Evolutionary conservation across 37 sponge, comb jelly and placozoan species (phyloP).

Genomic region (Eunapius fragilis): DNA sequence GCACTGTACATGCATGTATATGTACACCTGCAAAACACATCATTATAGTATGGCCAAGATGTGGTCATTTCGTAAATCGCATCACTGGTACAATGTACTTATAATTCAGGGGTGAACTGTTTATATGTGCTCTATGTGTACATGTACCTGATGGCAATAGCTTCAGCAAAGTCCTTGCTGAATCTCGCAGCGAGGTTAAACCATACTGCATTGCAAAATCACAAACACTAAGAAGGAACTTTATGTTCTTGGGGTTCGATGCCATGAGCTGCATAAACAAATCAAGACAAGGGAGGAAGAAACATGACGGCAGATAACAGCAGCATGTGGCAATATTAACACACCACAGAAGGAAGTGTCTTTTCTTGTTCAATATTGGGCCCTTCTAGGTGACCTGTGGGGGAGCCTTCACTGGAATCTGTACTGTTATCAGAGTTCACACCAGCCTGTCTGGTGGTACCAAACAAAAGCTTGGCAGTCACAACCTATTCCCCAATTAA

Average conservation of each 20-base stretch:
- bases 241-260: conserved; percentile 29
- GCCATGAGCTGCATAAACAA: conserved; percentile 56
- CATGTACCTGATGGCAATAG: conserved; percentile 76
- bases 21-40: no score
- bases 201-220: conserved; percentile 73
- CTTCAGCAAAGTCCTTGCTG: conserved; percentile 63
- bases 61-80: neutral
- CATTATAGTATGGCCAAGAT: no score
- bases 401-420: conserved; percentile 70
- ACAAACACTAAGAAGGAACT: conserved; percentile 67
- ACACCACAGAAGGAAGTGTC: conserved; percentile 80
- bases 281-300: neutral
- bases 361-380: conserved; percentile 80
- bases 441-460: conserved; percentile 43
- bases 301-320: neutral
- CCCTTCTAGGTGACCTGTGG: conserved; percentile 64
- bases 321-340: conserved; percentile 14
- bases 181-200: conserved; percentile 57
- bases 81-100: neutral
- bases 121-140: neutral
- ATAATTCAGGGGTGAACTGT: neutral
- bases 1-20: no score
- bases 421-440: conserved; percentile 83
- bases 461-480: conserved; percentile 48
- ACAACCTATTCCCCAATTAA: conserved; percentile 11